Conservation (phyloP, 1,140 invertebrate species). For the Gonatopus flavifemur region DNA sequence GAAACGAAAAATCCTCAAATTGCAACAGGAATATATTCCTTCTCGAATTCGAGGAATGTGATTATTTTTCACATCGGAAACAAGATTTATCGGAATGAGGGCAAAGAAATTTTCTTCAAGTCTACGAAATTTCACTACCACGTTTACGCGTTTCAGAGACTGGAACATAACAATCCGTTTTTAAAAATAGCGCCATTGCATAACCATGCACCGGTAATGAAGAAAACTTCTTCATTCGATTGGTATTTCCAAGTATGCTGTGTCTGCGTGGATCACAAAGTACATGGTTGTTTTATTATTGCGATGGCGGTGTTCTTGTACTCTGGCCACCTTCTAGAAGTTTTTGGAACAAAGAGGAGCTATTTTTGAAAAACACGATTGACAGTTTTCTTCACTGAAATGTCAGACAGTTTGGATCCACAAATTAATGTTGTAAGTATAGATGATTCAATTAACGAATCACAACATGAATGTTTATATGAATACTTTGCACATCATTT, state of each 20-base stretch:
- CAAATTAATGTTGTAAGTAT: slow-evolving; percentile 16
- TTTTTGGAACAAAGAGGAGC: slow-evolving; percentile 8
- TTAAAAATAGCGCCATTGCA: too few species aligned
- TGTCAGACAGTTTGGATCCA: slow-evolving; percentile 17
- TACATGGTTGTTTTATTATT: background rate
- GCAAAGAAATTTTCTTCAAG: background rate
- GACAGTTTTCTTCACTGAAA: slow-evolving; percentile 5
- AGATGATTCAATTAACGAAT: too few species aligned
- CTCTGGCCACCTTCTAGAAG: slow-evolving; percentile 17
- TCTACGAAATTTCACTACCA: slow-evolving; percentile 6
- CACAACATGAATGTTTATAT: too few species aligned
- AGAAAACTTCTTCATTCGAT: background rate
- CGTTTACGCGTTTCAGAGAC: slow-evolving; percentile 4
- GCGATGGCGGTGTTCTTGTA: too few species aligned
- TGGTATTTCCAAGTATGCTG: background rate
- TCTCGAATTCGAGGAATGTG: too few species aligned
- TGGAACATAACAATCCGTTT: background rate
- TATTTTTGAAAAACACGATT: slow-evolving; percentile 7
- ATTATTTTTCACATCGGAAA: too few species aligned
- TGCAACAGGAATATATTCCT: too few species aligned
- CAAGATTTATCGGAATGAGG: too few species aligned
- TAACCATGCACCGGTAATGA: background rate
- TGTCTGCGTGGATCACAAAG: background rate
- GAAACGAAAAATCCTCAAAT: too few species aligned
- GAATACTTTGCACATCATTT: too few species aligned